Evolutionary conservation across 2,113 vertebrate genomes (phyloP).

Genomic region (Archocentrus centrarchus): DNA sequence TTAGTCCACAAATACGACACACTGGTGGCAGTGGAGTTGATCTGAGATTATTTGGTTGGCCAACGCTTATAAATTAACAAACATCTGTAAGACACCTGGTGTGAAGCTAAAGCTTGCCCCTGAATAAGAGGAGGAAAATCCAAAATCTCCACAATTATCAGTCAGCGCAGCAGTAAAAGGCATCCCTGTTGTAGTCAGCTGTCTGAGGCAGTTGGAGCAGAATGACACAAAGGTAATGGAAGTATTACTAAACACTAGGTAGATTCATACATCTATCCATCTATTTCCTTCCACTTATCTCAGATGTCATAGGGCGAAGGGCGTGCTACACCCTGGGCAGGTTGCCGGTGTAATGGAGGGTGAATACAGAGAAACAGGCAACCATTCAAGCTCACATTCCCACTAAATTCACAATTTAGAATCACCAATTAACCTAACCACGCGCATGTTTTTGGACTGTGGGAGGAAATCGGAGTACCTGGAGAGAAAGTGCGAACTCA

Average conservation of each 20-base stretch:
- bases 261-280: neutral
- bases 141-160: too few species aligned
- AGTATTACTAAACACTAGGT: neutral
- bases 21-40: neutral
- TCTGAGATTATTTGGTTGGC: neutral
- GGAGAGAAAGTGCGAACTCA: neutral
- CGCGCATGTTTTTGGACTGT: neutral
- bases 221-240: neutral
- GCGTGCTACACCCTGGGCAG: neutral
- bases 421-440: neutral
- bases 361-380: neutral
- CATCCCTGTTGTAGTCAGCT: too few species aligned
- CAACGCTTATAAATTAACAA: neutral
- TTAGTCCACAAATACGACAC: conserved; percentile 30
- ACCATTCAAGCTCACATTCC: neutral
- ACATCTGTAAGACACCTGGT: neutral
- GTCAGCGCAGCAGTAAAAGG: too few species aligned
- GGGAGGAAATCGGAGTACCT: neutral
- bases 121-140: neutral
- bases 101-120: neutral
- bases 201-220: neutral
- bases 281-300: neutral
- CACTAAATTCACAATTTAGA: rapidly evolving
- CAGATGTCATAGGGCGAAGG: neutral
- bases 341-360: neutral